Evolutionary conservation across 2,113 vertebrate species (phyloP).

Genomic region (Eurypyga helias): DNA sequence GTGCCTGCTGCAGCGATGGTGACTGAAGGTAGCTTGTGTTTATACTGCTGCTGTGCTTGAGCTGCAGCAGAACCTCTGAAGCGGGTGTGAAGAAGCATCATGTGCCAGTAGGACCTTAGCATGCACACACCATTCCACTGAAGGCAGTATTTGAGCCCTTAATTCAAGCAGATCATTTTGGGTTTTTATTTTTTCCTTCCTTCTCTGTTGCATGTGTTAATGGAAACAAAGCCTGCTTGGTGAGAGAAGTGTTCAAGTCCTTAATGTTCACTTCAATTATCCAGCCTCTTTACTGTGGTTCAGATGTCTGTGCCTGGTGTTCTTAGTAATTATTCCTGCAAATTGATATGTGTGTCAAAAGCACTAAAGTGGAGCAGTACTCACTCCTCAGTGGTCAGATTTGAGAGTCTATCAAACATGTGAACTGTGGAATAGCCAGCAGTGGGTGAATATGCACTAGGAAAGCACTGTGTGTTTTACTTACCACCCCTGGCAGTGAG

Average conservation of each 20-base stretch:
- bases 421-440: background rate
- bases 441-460: background rate
- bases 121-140: rapidly evolving
- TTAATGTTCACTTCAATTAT: background rate
- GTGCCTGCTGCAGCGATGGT: background rate
- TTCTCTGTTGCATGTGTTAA: background rate
- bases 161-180: background rate
- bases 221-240: background rate
- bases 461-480: background rate
- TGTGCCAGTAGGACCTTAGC: background rate
- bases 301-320: background rate
- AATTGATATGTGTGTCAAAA: background rate
- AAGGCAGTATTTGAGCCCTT: background rate
- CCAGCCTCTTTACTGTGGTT: background rate
- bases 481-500: background rate
- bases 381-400: background rate
- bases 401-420: background rate
- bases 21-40: background rate
- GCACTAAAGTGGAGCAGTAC: background rate
- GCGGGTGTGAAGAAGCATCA: background rate
- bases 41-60: background rate
- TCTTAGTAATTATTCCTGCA: background rate
- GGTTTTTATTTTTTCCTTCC: background rate
- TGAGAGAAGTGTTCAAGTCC: background rate
- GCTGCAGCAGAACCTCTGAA: background rate